Percentiles rank a stretch among this genome's conserved stretches.
These are phyloP conservation scores for Furcifer pardalis DNA, from an alignment of 2,797 vertebrate genomes.

Conservation along the genomic window DNA sequence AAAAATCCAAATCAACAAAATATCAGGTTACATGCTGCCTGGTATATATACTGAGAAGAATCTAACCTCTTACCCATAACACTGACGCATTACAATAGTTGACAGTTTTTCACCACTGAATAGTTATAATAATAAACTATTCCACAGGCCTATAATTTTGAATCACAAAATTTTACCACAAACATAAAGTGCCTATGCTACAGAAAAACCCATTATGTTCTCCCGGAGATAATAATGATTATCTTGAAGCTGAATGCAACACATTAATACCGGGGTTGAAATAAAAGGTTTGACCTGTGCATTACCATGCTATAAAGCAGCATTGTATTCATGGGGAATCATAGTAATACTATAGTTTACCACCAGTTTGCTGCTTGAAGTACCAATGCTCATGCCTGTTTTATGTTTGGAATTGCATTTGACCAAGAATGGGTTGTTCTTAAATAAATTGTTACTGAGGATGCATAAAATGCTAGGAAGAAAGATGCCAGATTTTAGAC, in stretches of 20 bases:
- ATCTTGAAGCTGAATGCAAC: constrained; percentile 20
- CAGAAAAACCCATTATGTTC: constrained; percentile 36
- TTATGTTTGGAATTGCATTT: neutral
- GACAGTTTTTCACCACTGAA: constrained; percentile 38
- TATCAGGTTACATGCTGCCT: constrained; percentile 23
- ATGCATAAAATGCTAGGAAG: too few relatives aligned
- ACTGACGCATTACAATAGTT: constrained; percentile 33
- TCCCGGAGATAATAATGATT: constrained; percentile 45
- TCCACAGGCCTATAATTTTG: constrained; percentile 41
- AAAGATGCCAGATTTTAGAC: too few relatives aligned
- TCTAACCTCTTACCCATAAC: constrained; percentile 20
- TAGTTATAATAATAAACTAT: constrained; percentile 46
- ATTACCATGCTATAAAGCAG: neutral
- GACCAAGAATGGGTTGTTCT: neutral
- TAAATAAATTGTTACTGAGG: neutral
- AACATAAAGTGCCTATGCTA: constrained; percentile 42
- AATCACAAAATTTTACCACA: constrained; percentile 49
- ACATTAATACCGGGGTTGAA: constrained; percentile 30
- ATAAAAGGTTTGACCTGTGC: constrained; percentile 30
- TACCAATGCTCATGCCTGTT: neutral
- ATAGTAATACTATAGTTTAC: constrained; percentile 10
- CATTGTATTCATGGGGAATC: neutral
- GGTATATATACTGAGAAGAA: neutral
- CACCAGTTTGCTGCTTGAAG: neutral
- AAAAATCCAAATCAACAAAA: constrained; percentile 12